phyloP scores from a whole-genome alignment of 2,888 invertebrate genomes.

The Crepidodera aurea region DNA sequence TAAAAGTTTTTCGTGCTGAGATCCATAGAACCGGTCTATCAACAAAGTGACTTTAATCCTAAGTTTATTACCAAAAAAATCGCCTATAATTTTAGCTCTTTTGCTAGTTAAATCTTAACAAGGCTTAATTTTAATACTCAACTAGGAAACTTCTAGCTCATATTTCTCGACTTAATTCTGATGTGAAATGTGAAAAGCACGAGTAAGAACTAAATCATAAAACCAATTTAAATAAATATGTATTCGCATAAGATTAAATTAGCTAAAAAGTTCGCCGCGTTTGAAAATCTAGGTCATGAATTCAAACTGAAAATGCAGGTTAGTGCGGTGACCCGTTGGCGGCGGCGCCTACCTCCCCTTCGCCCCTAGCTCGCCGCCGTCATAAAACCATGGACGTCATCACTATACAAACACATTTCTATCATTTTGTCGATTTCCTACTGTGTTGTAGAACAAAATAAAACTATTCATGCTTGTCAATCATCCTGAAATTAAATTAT shows the following conservation, averaged over 20 bases:
- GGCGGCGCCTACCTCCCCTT: conserved; percentile 2
- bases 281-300: conserved; percentile 21
- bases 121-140: too few species aligned
- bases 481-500: conserved; percentile 30
- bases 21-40: too few species aligned
- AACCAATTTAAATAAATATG: conserved; percentile 5
- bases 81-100: too few species aligned
- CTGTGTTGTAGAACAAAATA: conserved; percentile 19
- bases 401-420: conserved; percentile 19
- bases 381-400: conserved; percentile 17
- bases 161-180: too few species aligned
- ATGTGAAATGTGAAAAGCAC: background rate
- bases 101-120: too few species aligned
- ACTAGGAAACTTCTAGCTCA: too few species aligned
- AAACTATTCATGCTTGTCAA: conserved; percentile 31
- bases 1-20: too few species aligned
- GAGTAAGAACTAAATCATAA: background rate
- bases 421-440: conserved; percentile 13
- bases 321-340: conserved; percentile 17
- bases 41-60: too few species aligned
- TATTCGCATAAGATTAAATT: conserved; percentile 8
- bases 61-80: too few species aligned
- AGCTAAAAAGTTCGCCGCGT: background rate
- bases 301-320: conserved; percentile 22
- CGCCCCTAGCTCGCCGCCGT: background rate